These are phyloP conservation scores for Andrena bicolor DNA, from an alignment of 2,888 invertebrate species.

Conservation along the genomic window DNA sequence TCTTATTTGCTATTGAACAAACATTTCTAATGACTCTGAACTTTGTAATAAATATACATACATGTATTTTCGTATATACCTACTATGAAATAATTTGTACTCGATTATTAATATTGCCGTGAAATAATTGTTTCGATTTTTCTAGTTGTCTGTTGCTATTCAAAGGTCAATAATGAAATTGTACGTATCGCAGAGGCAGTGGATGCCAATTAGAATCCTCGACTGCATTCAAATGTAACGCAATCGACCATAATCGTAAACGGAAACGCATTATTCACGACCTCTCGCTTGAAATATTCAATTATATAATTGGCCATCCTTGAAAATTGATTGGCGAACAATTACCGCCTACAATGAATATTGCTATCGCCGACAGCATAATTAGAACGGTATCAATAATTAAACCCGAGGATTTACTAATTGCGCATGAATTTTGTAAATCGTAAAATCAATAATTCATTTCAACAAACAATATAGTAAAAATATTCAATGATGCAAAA, in stretches of 20 bases:
- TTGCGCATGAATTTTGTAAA: not conserved
- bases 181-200: not conserved
- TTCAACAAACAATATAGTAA: not conserved
- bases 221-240: slow-evolving; percentile 7
- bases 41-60: not conserved
- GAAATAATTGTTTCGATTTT: not conserved
- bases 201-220: not conserved
- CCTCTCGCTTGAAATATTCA: slow-evolving; percentile 50
- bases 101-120: not conserved
- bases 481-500: not conserved
- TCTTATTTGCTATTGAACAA: too few species aligned
- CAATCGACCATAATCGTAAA: slow-evolving; percentile 16
- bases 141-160: too few species aligned
- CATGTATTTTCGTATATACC: not conserved
- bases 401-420: slow-evolving; percentile 5
- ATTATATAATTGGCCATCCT: slow-evolving; percentile 37
- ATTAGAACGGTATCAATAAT: slow-evolving; percentile 26
- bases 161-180: not conserved
- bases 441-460: not conserved
- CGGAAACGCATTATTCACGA: slow-evolving; percentile 12
- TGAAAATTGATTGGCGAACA: slow-evolving; percentile 58
- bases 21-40: too few species aligned
- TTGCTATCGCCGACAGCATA: slow-evolving; percentile 29
- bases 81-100: not conserved
- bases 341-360: slow-evolving; percentile 55